Conservation (phyloP, 2,113 vertebrate species). For the Strix aluco region DNA sequence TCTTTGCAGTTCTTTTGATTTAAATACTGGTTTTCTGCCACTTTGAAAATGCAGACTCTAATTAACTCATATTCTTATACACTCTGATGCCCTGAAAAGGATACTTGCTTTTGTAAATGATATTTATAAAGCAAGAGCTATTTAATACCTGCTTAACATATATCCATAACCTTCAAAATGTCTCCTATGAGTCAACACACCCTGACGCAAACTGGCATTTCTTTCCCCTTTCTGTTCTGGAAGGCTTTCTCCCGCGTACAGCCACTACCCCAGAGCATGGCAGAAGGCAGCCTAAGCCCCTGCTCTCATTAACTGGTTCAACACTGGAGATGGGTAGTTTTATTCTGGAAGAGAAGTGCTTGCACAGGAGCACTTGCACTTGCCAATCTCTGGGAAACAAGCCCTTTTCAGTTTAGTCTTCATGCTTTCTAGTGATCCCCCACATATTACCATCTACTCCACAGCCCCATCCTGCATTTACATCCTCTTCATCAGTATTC, state of each 20-base stretch:
- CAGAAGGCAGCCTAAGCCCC: neutral
- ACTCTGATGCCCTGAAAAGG: neutral
- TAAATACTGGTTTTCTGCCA: neutral
- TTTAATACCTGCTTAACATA: conserved; percentile 40
- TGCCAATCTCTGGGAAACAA: neutral
- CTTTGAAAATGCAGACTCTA: conserved; percentile 11
- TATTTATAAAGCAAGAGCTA: conserved; percentile 17
- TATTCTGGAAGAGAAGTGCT: neutral
- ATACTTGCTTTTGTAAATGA: neutral
- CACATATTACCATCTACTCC: neutral
- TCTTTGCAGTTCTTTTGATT: neutral
- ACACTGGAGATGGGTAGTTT: neutral
- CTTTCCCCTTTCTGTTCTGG: neutral
- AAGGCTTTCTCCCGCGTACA: neutral
- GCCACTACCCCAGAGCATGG: neutral
- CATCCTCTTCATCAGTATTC: neutral
- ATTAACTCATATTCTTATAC: neutral
- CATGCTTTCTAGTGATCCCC: neutral
- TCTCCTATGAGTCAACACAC: neutral
- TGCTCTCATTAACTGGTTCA: neutral
- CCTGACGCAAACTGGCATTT: neutral
- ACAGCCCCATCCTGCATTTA: neutral
- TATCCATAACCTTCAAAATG: conserved; percentile 6
- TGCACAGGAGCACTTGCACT: neutral
- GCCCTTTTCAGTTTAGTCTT: neutral